phyloP scores from a whole-genome alignment of 2,113 vertebrate genomes.

The Hypanus sabinus region DNA sequence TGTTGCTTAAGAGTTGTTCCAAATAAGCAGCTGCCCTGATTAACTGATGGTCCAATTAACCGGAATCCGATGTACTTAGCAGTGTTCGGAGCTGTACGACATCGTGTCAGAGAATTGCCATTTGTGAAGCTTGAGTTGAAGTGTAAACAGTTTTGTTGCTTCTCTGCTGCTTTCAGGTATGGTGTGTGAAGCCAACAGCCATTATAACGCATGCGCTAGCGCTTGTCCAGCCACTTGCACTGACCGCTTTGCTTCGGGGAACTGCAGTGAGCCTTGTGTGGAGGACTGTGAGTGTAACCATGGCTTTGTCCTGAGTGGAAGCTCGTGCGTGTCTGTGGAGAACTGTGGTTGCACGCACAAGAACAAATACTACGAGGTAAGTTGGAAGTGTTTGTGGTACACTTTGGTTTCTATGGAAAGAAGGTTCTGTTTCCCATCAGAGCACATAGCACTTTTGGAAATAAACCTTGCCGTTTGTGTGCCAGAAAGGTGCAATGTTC shows the following conservation, averaged over 20 bases:
- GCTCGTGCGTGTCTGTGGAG: slow-evolving; percentile 51
- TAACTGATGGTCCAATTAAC: too few species aligned
- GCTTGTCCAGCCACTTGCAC: slow-evolving; percentile 58
- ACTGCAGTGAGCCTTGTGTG: slow-evolving; percentile 54
- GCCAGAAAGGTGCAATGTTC: slow-evolving; percentile 56
- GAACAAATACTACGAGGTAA: slow-evolving; percentile 51
- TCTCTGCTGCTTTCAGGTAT: slow-evolving; percentile 46
- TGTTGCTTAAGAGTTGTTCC: too few species aligned
- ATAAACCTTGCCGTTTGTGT: not conserved
- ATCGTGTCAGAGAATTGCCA: not conserved
- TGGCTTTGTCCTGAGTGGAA: slow-evolving; percentile 58
- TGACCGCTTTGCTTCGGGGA: slow-evolving; percentile 42
- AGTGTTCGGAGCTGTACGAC: not conserved
- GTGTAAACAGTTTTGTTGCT: not conserved
- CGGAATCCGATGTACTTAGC: not conserved
- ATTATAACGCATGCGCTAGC: slow-evolving; percentile 55
- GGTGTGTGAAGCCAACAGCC: slow-evolving; percentile 55
- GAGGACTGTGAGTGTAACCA: slow-evolving; percentile 59
- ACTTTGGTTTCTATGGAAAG: not conserved
- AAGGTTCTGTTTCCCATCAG: not conserved
- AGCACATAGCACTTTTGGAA: not conserved
- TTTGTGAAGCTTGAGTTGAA: not conserved
- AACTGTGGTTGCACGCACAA: slow-evolving; percentile 63
- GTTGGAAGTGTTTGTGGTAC: not conserved
- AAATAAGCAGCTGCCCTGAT: too few species aligned